Conservation (phyloP, 2,888 invertebrate genomes). For the Hirtodrosophila cameraria region DNA sequence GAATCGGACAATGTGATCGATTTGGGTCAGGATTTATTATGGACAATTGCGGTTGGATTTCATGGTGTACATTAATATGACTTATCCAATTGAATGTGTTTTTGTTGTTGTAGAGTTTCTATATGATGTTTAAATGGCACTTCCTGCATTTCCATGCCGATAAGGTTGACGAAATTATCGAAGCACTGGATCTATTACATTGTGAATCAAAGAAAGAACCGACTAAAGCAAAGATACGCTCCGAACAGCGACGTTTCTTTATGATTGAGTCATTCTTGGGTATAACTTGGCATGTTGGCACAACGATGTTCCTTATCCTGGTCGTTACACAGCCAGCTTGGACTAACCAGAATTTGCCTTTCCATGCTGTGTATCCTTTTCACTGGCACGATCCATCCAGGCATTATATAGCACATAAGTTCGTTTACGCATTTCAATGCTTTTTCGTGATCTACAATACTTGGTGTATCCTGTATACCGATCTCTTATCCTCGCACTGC, state of each 20-base stretch:
- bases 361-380: constrained; percentile 43
- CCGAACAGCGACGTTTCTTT: constrained; percentile 26
- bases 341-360: constrained; percentile 36
- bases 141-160: constrained; percentile 22
- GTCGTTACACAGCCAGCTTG: constrained; percentile 30
- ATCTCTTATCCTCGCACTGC: constrained; percentile 5
- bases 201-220: not conserved
- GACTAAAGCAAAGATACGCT: not conserved
- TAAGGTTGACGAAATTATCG: constrained; percentile 34
- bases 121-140: constrained; percentile 22
- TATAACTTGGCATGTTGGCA: constrained; percentile 19
- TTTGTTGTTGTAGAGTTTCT: constrained; percentile 17
- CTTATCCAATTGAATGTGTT: fast-evolving
- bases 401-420: constrained; percentile 15
- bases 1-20: constrained; percentile 26
- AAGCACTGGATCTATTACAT: constrained; percentile 26
- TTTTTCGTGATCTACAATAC: constrained; percentile 8
- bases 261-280: constrained; percentile 1
- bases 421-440: constrained; percentile 27
- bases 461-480: constrained; percentile 1
- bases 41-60: constrained; percentile 20
- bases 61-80: not conserved
- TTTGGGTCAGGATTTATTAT: constrained; percentile 42
- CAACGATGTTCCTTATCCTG: constrained; percentile 3
- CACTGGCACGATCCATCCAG: constrained; percentile 29